These are phyloP conservation scores for Crocodylus rhombifer DNA, from an alignment of 2,797 vertebrate genomes.

Conservation along the genomic window DNA sequence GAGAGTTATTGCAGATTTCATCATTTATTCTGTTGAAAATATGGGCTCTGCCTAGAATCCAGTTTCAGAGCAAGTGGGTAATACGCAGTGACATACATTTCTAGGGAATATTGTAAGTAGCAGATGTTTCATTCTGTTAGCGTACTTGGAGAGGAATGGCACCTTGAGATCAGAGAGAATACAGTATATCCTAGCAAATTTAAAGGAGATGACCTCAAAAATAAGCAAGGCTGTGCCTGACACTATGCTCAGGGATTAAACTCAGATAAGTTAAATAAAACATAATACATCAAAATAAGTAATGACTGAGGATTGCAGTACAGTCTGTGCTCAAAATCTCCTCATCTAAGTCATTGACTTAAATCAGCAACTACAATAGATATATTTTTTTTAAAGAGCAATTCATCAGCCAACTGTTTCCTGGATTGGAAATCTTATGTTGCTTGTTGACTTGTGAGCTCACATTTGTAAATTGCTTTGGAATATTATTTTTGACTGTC, in stretches of 20 bases:
- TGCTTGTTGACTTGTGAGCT: background rate
- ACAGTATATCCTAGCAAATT: background rate
- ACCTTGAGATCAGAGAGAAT: background rate
- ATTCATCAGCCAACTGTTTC: background rate
- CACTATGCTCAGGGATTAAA: background rate
- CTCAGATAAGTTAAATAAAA: background rate
- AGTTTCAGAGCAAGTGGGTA: background rate
- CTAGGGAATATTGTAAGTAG: background rate
- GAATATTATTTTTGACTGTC: background rate
- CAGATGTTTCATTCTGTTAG: background rate
- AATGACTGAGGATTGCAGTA: background rate
- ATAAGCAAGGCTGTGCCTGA: background rate
- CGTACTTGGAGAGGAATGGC: background rate
- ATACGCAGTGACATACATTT: background rate
- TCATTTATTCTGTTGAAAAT: background rate
- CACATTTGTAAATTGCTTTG: rapidly evolving
- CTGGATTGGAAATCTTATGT: background rate
- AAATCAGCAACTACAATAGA: background rate
- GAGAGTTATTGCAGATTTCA: background rate
- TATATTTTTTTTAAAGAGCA: background rate
- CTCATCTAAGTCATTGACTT: background rate
- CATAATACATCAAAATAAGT: background rate
- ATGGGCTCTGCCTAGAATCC: background rate
- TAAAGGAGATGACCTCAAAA: background rate
- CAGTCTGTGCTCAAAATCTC: background rate